Percentiles rank a stretch among this genome's conserved stretches.
Evolutionary conservation across 92 coral and sea anemone genomes (phyloP).

Genomic region (Porites divaricata): DNA sequence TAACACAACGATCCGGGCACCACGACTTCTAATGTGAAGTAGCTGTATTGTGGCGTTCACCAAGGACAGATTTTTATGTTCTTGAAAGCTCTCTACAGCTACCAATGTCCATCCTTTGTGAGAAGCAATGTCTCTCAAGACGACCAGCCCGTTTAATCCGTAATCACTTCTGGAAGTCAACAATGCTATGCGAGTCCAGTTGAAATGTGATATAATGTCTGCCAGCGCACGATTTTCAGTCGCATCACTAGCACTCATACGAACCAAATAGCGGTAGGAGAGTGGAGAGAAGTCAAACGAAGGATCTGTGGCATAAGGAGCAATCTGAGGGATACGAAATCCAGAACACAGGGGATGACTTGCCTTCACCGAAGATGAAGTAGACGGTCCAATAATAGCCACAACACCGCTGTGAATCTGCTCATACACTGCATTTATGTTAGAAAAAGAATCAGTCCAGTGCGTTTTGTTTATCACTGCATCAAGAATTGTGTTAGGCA

Average conservation of each 20-base stretch:
- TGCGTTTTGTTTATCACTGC: constrained; percentile 68
- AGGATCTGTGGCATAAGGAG: constrained; percentile 89
- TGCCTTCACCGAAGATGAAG: constrained; percentile 75
- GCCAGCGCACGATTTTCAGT: constrained; percentile 73
- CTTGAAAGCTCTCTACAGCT: constrained; percentile 83
- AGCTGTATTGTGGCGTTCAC: constrained; percentile 84
- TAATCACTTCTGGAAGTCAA: constrained; percentile 83
- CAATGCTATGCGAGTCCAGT: constrained; percentile 85
- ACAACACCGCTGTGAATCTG: constrained; percentile 79
- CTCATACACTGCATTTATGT: constrained; percentile 77
- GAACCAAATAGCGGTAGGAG: constrained; percentile 69
- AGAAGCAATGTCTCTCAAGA: constrained; percentile 81
- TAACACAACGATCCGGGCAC: constrained; percentile 74
- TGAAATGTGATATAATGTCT: constrained; percentile 76
- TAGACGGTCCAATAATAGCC: constrained; percentile 78
- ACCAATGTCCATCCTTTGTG: constrained; percentile 83
- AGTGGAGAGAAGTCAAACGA: constrained; percentile 73
- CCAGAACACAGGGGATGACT: constrained; percentile 79
- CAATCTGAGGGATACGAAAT: constrained; percentile 78
- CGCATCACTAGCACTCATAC: constrained; percentile 86
- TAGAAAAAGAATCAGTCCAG: constrained; percentile 69
- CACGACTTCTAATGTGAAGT: constrained; percentile 74
- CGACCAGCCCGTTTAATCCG: constrained; percentile 76
- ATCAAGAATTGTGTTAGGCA: constrained; percentile 69
- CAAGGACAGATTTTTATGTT: constrained; percentile 55